Percentiles rank a stretch among this genome's conserved stretches.
phyloP scores from a whole-genome alignment of 2,113 vertebrate species.

The Campylomormyrus numenius region DNA sequence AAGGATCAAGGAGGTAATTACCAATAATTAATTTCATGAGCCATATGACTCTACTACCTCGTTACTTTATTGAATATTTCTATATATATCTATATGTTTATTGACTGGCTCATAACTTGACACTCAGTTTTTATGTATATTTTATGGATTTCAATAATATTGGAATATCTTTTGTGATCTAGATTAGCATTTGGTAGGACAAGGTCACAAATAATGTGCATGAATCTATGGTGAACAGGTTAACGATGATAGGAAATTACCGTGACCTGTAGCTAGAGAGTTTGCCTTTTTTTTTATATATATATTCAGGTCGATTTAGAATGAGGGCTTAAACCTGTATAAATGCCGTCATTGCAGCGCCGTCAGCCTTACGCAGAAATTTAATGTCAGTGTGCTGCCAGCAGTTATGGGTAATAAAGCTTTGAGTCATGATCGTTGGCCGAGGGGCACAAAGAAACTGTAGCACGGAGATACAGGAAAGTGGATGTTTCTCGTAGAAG shows the following conservation, averaged over 20 bases:
- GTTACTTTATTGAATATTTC: not conserved
- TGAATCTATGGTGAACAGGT: not conserved
- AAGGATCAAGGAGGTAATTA: not conserved
- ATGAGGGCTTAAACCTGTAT: not conserved
- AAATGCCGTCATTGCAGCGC: not conserved
- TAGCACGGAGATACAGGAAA: not conserved
- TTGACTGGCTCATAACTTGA: not conserved
- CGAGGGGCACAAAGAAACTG: not conserved
- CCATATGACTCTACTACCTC: not conserved
- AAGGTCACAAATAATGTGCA: not conserved
- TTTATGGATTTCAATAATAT: not conserved
- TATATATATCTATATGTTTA: not conserved
- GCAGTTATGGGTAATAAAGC: not conserved
- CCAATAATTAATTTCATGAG: not conserved
- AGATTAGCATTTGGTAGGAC: not conserved
- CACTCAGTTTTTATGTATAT: not conserved
- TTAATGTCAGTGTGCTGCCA: not conserved
- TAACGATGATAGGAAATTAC: not conserved
- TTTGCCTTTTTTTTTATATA: not conserved
- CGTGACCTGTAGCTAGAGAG: not conserved
- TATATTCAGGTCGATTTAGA: not conserved
- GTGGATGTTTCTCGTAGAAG: not conserved
- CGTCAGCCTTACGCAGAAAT: not conserved
- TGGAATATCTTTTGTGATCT: not conserved
- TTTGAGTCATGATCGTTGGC: not conserved